A percentile compares a stretch with the other conserved stretches of the same genome.
Evolutionary conservation across 2,888 invertebrate species (phyloP).

Genomic region (Calliopum simillimum): DNA sequence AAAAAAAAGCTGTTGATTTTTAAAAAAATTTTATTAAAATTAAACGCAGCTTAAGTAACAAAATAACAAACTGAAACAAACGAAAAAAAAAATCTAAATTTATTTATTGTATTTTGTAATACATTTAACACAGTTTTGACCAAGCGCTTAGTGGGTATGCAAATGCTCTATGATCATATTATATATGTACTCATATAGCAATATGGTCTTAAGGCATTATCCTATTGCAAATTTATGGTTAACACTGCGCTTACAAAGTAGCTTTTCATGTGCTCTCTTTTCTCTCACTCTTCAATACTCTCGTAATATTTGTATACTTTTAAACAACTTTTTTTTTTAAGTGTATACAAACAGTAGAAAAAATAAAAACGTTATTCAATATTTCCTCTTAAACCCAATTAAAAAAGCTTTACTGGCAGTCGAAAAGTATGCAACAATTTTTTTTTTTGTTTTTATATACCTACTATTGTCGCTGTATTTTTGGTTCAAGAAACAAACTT

Average conservation of each 20-base stretch:
- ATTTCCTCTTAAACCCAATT: background rate
- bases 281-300: background rate
- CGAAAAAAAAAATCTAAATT: too few relatives aligned
- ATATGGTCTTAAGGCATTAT: background rate
- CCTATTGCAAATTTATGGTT: background rate
- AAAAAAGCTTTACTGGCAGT: background rate
- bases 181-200: too few relatives aligned
- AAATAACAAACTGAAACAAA: too few relatives aligned
- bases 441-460: background rate
- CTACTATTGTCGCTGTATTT: background rate
- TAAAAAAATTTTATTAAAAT: constrained; percentile 9
- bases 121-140: too few relatives aligned
- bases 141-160: too few relatives aligned
- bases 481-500: too few relatives aligned
- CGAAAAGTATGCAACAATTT: constrained; percentile 8
- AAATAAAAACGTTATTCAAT: background rate
- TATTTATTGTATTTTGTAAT: too few relatives aligned
- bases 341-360: too few relatives aligned
- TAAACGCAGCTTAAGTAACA: constrained; percentile 17
- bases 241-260: constrained; percentile 14
- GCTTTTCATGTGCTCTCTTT: constrained; percentile 10
- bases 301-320: too few relatives aligned
- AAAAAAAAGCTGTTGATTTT: constrained; percentile 21
- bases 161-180: too few relatives aligned
- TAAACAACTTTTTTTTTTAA: too few relatives aligned